phyloP scores from a whole-genome alignment of 2,888 invertebrate genomes.

The Sphecodes monilicornis region DNA sequence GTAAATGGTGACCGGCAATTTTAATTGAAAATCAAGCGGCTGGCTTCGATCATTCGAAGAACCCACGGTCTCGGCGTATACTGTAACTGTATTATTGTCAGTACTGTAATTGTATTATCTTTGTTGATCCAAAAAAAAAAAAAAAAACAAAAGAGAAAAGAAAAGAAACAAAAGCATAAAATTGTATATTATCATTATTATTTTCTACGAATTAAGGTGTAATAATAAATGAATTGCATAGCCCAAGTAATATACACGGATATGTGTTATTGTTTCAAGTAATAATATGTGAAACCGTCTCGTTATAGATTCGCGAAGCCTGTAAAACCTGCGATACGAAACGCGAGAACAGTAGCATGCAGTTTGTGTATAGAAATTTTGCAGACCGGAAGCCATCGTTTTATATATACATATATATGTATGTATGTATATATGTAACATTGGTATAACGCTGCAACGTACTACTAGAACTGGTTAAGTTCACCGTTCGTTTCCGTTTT shows the following conservation, averaged over 20 bases:
- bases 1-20: slow-evolving; percentile 42
- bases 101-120: slow-evolving; percentile 50
- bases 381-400: slow-evolving; percentile 3
- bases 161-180: slow-evolving; percentile 37
- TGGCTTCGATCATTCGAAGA: slow-evolving; percentile 38
- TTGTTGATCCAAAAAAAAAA: slow-evolving; percentile 59
- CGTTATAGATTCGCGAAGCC: neutral
- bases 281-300: slow-evolving; percentile 1
- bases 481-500: neutral
- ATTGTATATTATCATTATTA: slow-evolving; percentile 78
- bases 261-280: slow-evolving; percentile 11
- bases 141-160: slow-evolving; percentile 25
- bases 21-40: slow-evolving; percentile 49
- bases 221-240: slow-evolving; percentile 78
- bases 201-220: slow-evolving; percentile 80
- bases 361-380: slow-evolving; percentile 2
- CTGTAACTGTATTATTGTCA: slow-evolving; percentile 60
- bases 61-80: slow-evolving; percentile 43
- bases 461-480: neutral
- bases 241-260: slow-evolving; percentile 21
- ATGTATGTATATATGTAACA: neutral
- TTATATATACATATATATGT: neutral
- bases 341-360: neutral
- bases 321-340: neutral
- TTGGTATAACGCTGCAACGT: neutral